Evolutionary conservation across 2,113 vertebrate genomes (phyloP), one percentile per base, ranked within the genome.

Genomic region (Hyaena hyaena): DNA sequence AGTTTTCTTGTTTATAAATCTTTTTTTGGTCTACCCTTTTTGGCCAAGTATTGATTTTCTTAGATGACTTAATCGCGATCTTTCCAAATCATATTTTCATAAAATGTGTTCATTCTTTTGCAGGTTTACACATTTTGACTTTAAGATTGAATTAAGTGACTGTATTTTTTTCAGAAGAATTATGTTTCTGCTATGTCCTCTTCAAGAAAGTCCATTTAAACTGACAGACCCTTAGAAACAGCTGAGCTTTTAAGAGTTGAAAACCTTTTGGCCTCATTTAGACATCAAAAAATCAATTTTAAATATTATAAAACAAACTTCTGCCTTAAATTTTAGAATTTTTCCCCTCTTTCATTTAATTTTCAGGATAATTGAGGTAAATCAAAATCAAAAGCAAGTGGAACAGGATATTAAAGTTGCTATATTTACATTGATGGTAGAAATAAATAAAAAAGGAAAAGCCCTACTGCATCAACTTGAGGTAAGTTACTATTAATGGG

Each of bases 391-490:
- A 87, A 99, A 99, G 85, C 98, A 99, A 33, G 99, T 99, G 92
- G 99, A 99, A 69, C 99, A 99, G 97, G 99, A 99, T 98, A 99
- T 99, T 96, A 99, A 99, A 99, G 99, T 99, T 98, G 99, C 99
- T 77, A 99, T 99, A 97, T 99, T 99, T 98, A 99, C 99, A 58
- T 93, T 99, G 94, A 99, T 99, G 97, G 99, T 99, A 98, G 99
- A 99, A 98, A 99, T 99, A 98, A 99, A 99, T 98, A 99, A 99
- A 98, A 99, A 99, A 95, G 99, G 99, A 48, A 99, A 99, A 98
- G 99, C 99, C 97, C 98, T 99, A 48, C 98, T 99, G 11, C 99
- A 99, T 98, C 99, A 99, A 55, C 99, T 99, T 23, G 99, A 99
- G 99, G 99, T 99, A 98, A 89, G 97, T 98, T 2, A 21, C 74